Evolutionary conservation across 1,140 invertebrate species (phyloP).

Genomic region (silkworm (Bombyx mori)): DNA sequence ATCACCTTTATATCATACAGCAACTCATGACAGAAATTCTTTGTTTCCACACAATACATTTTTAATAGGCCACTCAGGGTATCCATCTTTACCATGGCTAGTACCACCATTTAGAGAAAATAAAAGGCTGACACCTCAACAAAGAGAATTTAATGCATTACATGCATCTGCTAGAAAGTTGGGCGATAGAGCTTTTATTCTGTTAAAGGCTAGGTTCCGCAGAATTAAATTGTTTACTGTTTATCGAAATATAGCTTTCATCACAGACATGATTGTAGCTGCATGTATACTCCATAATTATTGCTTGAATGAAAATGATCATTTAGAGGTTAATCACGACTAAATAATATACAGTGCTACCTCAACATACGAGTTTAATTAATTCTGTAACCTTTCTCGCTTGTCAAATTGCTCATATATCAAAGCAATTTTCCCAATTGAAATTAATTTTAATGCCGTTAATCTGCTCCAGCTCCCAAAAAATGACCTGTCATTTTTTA

Average conservation of each 20-base stretch:
- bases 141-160: conserved; percentile 40
- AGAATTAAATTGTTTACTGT: conserved; percentile 40
- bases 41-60: conserved; percentile 42
- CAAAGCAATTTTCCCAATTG: too few species aligned
- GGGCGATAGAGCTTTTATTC: conserved; percentile 36
- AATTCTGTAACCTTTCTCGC: too few species aligned
- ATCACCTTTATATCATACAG: conserved; percentile 40
- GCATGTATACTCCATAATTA: conserved; percentile 52
- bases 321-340: conserved; percentile 14
- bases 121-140: conserved; percentile 39
- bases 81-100: conserved; percentile 42
- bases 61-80: conserved; percentile 41
- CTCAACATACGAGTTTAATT: too few species aligned
- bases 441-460: too few species aligned
- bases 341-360: too few species aligned
- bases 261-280: conserved; percentile 46
- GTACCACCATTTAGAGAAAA: conserved; percentile 45
- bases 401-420: too few species aligned
- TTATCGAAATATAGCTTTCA: conserved; percentile 49
- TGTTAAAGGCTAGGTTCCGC: conserved; percentile 37
- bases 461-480: too few species aligned
- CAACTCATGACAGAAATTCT: conserved; percentile 28
- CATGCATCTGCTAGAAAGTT: conserved; percentile 38
- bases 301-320: conserved; percentile 42
- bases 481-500: too few species aligned